Percentiles rank a stretch among this genome's conserved stretches.
phyloP scores from a whole-genome alignment of 2,113 vertebrate genomes.

The Neogobius melanostomus region DNA sequence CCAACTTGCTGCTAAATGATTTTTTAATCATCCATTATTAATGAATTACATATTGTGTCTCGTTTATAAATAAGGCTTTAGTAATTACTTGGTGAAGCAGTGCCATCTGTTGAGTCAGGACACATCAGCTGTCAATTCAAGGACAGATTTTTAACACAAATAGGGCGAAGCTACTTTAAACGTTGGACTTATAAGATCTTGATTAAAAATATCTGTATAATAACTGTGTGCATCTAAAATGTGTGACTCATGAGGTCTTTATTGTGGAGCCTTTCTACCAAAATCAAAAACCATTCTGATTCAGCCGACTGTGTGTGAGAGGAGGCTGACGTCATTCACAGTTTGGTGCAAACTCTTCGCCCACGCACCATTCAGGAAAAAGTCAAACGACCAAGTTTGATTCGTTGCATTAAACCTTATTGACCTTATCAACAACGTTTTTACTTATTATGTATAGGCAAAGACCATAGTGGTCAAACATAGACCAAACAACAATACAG shows the following conservation, averaged over 20 bases:
- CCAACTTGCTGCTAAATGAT: constrained; percentile 7
- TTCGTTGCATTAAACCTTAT: neutral
- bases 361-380: constrained; percentile 1
- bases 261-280: neutral
- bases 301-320: constrained; percentile 3
- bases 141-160: neutral
- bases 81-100: neutral
- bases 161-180: neutral
- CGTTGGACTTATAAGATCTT: neutral
- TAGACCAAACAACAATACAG: no score
- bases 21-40: constrained; percentile 12
- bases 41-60: constrained; percentile 11
- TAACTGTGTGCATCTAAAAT: neutral
- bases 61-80: constrained; percentile 9
- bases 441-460: no score
- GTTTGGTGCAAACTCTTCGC: constrained; percentile 4
- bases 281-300: neutral
- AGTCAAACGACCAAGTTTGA: neutral
- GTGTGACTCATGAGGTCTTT: neutral
- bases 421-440: neutral
- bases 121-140: constrained; percentile 7
- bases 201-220: neutral
- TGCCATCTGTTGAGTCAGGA: constrained; percentile 9
- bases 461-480: no score
- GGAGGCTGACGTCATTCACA: constrained; percentile 10